These are phyloP conservation scores for Drosophila basisetae DNA, from an alignment of 2,888 invertebrate species.

Conservation along the genomic window DNA sequence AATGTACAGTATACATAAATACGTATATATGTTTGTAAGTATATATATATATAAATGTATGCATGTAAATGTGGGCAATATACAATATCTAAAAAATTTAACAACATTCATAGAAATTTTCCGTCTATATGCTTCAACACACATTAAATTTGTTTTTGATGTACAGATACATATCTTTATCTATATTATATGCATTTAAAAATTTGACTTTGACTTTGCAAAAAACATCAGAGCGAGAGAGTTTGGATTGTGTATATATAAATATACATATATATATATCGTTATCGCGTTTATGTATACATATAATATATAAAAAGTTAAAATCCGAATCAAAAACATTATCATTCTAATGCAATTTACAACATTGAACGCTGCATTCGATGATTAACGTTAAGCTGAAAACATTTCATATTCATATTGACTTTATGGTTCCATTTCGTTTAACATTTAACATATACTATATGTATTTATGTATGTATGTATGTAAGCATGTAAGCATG, in stretches of 20 bases:
- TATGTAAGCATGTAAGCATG: constrained; percentile 25
- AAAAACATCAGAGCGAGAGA: constrained; percentile 58
- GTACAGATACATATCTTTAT: constrained; percentile 19
- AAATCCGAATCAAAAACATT: constrained; percentile 55
- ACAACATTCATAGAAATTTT: constrained; percentile 67
- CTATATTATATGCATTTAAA: constrained; percentile 32
- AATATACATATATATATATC: constrained; percentile 4
- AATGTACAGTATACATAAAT: constrained; percentile 43
- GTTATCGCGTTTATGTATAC: constrained; percentile 19
- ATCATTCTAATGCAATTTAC: constrained; percentile 33
- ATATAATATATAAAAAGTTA: constrained; percentile 50
- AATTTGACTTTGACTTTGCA: constrained; percentile 63
- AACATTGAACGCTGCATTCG: constrained; percentile 47
- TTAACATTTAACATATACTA: constrained; percentile 59
- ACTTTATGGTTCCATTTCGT: constrained; percentile 51
- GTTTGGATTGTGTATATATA: constrained; percentile 50
- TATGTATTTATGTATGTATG: constrained; percentile 29
- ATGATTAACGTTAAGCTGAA: constrained; percentile 64
- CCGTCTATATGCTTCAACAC: constrained; percentile 51
- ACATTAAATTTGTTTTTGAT: constrained; percentile 36
- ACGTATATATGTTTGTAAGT: constrained; percentile 12
- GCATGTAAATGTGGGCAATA: constrained; percentile 34
- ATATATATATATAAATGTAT: constrained; percentile 5
- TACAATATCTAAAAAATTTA: constrained; percentile 62
- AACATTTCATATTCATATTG: constrained; percentile 57